Percentiles rank a stretch among this genome's conserved stretches.
Evolutionary conservation across 2,888 invertebrate species (phyloP).

Genomic region (Willowsia nigromaculata): DNA sequence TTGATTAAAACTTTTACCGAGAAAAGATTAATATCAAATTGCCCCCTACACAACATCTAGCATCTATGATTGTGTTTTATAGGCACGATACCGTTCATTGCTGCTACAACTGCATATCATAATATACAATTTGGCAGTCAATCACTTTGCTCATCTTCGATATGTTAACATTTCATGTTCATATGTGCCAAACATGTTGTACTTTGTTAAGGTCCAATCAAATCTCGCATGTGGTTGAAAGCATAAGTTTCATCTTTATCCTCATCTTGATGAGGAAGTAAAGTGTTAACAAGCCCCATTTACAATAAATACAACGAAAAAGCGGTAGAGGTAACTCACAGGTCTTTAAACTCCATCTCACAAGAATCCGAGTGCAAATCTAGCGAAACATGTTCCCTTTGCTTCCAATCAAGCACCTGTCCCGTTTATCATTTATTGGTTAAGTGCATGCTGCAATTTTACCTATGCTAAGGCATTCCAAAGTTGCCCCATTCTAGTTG

Average conservation of each 20-base stretch:
- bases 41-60: background rate
- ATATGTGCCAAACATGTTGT: slow-evolving; percentile 10
- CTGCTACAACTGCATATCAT: background rate
- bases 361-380: background rate
- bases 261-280: slow-evolving; percentile 36
- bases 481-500: background rate
- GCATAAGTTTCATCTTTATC: background rate
- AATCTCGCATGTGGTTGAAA: too few relatives aligned
- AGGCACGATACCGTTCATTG: background rate
- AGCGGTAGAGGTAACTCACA: background rate
- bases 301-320: slow-evolving; percentile 7
- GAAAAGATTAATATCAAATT: background rate
- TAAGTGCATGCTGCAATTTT: background rate
- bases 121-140: background rate
- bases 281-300: slow-evolving; percentile 35
- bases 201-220: background rate
- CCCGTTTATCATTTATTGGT: background rate
- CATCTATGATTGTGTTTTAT: background rate
- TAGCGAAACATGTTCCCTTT: slow-evolving; percentile 22
- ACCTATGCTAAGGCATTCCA: background rate
- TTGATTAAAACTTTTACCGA: background rate
- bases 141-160: background rate
- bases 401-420: slow-evolving; percentile 38
- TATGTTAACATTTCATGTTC: background rate
- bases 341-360: background rate